phyloP scores from a whole-genome alignment of 2,113 vertebrate genomes.

The Actinemys pallida region DNA sequence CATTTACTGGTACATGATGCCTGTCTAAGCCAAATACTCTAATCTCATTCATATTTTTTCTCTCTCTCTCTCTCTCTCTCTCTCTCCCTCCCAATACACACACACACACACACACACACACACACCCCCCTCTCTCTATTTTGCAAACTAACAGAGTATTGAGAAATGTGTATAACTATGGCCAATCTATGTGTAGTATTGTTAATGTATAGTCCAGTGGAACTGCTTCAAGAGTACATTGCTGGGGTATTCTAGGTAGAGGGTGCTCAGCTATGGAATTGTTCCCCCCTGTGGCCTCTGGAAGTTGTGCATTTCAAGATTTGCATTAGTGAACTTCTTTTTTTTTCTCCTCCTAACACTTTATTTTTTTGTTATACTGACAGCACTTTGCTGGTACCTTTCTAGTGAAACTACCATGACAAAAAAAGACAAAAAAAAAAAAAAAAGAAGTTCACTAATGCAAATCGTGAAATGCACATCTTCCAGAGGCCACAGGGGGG shows the following conservation, averaged over 20 bases:
- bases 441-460: neutral
- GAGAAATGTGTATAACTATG: neutral
- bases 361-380: too few species aligned
- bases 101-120: too few species aligned
- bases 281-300: fast-evolving
- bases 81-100: too few species aligned
- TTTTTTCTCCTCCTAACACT: too few species aligned
- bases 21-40: neutral
- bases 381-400: too few species aligned
- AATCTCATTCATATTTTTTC: too few species aligned
- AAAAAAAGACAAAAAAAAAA: too few species aligned
- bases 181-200: neutral
- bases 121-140: too few species aligned
- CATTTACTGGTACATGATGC: fast-evolving
- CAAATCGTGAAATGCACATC: neutral
- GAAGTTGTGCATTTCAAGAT: neutral
- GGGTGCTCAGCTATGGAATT: neutral
- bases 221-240: neutral
- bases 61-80: too few species aligned
- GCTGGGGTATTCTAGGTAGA: fast-evolving
- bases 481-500: neutral
- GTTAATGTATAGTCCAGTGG: neutral
- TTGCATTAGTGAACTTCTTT: too few species aligned
- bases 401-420: too few species aligned
- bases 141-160: fast-evolving